phyloP scores from a whole-genome alignment of 2,888 invertebrate species.

The Atethmia centrago region DNA sequence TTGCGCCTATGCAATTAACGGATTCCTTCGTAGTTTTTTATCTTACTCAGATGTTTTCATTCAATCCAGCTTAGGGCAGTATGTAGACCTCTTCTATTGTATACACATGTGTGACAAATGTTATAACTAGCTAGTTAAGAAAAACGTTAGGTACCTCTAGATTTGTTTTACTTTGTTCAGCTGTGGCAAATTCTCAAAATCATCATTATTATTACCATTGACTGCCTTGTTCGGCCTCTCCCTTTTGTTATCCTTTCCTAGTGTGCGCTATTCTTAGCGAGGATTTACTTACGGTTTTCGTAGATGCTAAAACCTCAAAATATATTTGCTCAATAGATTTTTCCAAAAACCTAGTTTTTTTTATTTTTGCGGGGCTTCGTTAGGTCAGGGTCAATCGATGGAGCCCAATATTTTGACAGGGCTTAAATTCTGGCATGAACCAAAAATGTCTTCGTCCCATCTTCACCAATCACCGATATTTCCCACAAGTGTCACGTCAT shows the following conservation, averaged over 20 bases:
- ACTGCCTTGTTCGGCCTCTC: background rate
- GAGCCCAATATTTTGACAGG: background rate
- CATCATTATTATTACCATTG: background rate
- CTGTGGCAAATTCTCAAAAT: background rate
- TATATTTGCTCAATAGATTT: no score
- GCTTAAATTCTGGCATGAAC: background rate
- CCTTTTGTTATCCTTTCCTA: background rate
- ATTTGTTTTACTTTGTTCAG: background rate
- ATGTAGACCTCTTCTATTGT: background rate
- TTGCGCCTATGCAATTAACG: slow-evolving; percentile 45
- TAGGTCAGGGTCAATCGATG: background rate
- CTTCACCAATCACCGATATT: slow-evolving; percentile 30
- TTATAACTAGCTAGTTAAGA: background rate
- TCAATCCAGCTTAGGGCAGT: slow-evolving; percentile 2
- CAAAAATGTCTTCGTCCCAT: background rate
- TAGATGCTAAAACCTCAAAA: no score
- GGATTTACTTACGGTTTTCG: background rate
- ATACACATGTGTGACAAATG: background rate
- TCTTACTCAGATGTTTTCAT: slow-evolving; percentile 3
- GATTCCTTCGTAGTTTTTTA: slow-evolving; percentile 20
- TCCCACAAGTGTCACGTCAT: slow-evolving; percentile 55
- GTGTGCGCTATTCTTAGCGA: background rate
- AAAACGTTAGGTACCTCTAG: no score
- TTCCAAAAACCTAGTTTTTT: no score
- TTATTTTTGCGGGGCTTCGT: no score